phyloP scores from a whole-genome alignment of 2,888 invertebrate genomes.

The Ferrisia virgata region DNA sequence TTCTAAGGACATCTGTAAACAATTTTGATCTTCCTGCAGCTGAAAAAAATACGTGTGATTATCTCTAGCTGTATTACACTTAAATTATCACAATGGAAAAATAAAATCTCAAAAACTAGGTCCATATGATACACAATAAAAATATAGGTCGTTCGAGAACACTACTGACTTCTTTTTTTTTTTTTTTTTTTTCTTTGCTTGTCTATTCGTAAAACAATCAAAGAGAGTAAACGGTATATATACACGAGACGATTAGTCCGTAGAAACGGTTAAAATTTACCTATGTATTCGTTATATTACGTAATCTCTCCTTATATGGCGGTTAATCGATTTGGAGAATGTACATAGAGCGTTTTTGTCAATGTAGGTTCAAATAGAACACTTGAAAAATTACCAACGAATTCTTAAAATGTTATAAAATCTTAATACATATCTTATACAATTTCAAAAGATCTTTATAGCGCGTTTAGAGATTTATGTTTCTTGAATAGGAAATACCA shows the following conservation, averaged over 20 bases:
- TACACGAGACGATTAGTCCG: not conserved
- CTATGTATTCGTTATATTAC: constrained; percentile 1
- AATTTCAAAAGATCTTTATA: not conserved
- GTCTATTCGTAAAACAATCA: not conserved
- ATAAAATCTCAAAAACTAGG: not conserved
- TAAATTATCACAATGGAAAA: not conserved
- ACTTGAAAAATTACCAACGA: not conserved
- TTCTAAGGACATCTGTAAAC: too few species aligned
- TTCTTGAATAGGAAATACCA: not conserved
- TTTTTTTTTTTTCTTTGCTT: not conserved
- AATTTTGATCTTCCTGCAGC: too few species aligned
- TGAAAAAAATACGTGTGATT: too few species aligned
- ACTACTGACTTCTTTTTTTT: not conserved
- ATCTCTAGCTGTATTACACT: too few species aligned
- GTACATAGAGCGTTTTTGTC: not conserved
- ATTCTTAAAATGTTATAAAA: not conserved
- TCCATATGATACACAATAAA: not conserved
- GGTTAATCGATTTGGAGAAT: not conserved
- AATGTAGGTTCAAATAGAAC: not conserved
- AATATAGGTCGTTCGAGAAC: not conserved
- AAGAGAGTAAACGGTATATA: constrained; percentile 4
- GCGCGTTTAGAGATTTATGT: not conserved
- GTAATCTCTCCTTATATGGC: constrained; percentile 5
- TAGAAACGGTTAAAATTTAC: not conserved
- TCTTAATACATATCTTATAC: not conserved